Percentiles rank a stretch among this genome's conserved stretches.
Conservation (phyloP, 2,113 vertebrate species). For the Phyllostomus hastatus region DNA sequence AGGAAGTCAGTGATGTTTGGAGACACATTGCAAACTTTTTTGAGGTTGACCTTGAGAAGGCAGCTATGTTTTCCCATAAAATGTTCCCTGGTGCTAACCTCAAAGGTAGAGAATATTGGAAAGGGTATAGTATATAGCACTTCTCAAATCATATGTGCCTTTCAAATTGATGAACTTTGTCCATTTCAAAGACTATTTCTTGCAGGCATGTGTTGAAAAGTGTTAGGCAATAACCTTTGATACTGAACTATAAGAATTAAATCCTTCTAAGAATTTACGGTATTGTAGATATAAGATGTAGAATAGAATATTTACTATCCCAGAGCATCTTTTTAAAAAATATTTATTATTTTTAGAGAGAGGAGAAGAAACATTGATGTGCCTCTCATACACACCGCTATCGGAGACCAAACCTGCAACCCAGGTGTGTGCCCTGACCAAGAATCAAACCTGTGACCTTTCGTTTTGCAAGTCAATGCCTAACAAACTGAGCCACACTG, state of each 20-base stretch:
- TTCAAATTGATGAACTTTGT: neutral
- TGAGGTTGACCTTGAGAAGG: neutral
- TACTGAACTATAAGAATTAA: neutral
- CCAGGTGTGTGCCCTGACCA: too few species aligned
- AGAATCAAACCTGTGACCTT: too few species aligned
- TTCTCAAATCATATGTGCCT: conserved; percentile 18
- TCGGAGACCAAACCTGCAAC: too few species aligned
- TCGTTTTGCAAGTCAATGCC: too few species aligned
- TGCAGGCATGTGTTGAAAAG: neutral
- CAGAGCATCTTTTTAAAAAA: neutral
- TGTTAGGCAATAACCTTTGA: neutral
- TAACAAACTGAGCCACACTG: too few species aligned
- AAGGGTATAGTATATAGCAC: neutral
- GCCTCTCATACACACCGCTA: too few species aligned
- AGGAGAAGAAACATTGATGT: too few species aligned
- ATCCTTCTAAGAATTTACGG: neutral
- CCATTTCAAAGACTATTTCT: neutral
- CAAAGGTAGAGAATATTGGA: neutral
- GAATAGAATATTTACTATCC: neutral
- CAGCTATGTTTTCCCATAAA: neutral
- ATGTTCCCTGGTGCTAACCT: neutral
- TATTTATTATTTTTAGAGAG: too few species aligned
- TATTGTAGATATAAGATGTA: neutral
- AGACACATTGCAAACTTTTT: neutral
- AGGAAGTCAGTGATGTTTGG: neutral